Conservation (phyloP, 1,140 invertebrate species). For the Ostrea edulis region DNA sequence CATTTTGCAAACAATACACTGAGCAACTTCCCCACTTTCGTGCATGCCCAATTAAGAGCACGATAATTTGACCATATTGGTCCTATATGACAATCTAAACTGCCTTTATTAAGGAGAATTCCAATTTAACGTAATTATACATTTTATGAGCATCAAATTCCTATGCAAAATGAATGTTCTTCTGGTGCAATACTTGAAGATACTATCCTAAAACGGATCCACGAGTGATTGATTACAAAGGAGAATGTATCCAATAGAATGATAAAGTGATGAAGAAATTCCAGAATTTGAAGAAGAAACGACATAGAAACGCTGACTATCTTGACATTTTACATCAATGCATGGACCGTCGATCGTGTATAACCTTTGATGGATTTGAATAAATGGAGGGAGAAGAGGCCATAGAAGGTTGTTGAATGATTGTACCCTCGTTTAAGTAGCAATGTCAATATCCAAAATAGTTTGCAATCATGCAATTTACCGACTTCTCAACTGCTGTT, state of each 20-base stretch:
- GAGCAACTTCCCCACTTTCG: too few species aligned
- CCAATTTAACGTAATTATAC: background rate
- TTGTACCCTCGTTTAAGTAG: background rate
- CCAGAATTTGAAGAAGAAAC: background rate
- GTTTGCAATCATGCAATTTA: background rate
- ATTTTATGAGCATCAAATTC: background rate
- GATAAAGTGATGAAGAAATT: background rate
- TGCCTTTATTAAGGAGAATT: background rate
- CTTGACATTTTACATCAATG: background rate
- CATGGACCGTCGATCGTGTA: background rate
- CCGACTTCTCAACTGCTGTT: background rate
- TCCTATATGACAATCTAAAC: background rate
- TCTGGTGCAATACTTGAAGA: background rate
- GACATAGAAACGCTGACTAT: background rate
- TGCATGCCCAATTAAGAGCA: background rate
- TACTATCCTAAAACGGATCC: background rate
- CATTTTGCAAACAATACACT: too few species aligned
- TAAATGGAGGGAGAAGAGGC: background rate
- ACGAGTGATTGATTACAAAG: conserved; percentile 17
- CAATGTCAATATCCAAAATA: background rate
- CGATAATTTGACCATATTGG: background rate
- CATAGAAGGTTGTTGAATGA: background rate
- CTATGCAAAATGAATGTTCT: background rate
- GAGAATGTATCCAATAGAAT: background rate
- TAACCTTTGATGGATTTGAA: background rate